Conservation (phyloP, 2,797 vertebrate species). For the Myotis myotis region DNA sequence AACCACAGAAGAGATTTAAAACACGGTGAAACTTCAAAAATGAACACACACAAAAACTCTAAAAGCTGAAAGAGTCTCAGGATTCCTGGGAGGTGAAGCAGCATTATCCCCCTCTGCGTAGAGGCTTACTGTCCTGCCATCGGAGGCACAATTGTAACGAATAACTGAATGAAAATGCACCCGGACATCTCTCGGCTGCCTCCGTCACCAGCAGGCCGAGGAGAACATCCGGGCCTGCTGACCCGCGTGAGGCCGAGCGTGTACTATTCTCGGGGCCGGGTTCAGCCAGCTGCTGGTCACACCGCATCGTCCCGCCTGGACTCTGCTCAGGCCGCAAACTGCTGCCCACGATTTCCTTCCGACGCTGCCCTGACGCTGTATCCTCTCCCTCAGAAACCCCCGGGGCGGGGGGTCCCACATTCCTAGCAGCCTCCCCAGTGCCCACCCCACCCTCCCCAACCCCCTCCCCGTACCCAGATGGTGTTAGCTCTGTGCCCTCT, state of each 20-base stretch:
- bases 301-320: background rate
- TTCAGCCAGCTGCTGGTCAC: background rate
- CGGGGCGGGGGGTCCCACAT: background rate
- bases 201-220: background rate
- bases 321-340: background rate
- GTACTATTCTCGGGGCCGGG: fast-evolving
- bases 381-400: background rate
- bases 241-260: fast-evolving
- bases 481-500: background rate
- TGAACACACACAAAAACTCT: background rate
- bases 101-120: background rate
- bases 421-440: background rate
- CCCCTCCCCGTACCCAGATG: background rate
- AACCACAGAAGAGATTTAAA: background rate
- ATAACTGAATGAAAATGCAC: background rate
- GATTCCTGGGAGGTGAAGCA: background rate
- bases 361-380: background rate
- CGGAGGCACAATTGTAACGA: background rate
- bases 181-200: background rate
- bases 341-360: background rate
- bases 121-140: background rate
- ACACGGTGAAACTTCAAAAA: background rate
- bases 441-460: background rate
- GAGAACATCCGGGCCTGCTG: background rate
- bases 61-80: background rate